Conservation (phyloP, 2,113 vertebrate species). For the Pomatostomus ruficeps region DNA sequence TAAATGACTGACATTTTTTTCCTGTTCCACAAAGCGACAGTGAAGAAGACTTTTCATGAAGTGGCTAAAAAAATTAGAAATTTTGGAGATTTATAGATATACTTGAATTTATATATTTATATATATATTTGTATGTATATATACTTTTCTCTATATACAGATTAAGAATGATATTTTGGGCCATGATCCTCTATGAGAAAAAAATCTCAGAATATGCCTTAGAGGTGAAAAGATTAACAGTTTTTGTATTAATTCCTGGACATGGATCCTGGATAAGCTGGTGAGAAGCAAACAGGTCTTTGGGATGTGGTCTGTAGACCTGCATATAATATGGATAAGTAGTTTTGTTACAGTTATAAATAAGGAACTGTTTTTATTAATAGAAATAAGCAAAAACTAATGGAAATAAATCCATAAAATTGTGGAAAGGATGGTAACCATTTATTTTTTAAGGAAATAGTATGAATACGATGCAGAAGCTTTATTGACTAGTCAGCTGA, state of each 20-base stretch:
- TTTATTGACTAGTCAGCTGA: neutral
- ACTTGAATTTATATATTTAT: neutral
- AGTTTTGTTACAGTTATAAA: neutral
- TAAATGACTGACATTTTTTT: neutral
- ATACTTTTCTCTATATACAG: neutral
- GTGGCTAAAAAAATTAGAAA: neutral
- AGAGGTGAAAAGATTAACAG: neutral
- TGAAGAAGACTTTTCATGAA: neutral
- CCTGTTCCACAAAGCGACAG: neutral
- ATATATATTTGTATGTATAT: neutral
- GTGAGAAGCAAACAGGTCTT: neutral
- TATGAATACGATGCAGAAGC: neutral
- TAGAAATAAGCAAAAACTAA: neutral
- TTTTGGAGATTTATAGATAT: neutral
- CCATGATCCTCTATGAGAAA: neutral
- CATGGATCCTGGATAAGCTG: neutral
- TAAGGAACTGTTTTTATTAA: neutral
- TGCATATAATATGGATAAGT: neutral
- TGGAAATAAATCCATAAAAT: neutral
- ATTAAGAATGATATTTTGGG: neutral
- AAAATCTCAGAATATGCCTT: neutral
- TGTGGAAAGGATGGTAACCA: neutral
- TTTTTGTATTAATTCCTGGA: neutral
- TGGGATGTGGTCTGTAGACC: neutral
- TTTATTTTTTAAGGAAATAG: neutral